Conservation (phyloP, 2,797 vertebrate species). For the Cryptoprocta ferox region DNA sequence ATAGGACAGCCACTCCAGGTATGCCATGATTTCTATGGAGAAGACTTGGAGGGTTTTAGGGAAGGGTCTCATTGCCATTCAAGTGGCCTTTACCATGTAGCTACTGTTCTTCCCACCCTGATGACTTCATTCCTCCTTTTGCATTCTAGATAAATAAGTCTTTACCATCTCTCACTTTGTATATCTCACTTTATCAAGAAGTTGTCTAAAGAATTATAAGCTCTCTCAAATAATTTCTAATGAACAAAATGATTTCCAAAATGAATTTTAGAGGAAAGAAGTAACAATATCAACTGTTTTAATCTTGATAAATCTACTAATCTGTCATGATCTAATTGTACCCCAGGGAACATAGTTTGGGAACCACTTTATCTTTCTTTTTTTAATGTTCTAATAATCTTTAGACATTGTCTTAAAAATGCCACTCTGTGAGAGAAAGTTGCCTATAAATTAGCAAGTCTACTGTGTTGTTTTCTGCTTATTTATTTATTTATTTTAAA, state of each 20-base stretch:
- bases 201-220: background rate
- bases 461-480: background rate
- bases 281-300: background rate
- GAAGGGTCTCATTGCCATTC: background rate
- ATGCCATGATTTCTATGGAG: background rate
- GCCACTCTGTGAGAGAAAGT: background rate
- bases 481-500: too few species aligned
- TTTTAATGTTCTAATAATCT: background rate
- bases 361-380: background rate
- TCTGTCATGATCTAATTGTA: background rate
- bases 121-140: background rate
- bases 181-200: background rate
- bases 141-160: background rate
- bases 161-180: background rate
- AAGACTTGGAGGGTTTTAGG: too few species aligned
- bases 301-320: background rate
- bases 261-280: background rate
- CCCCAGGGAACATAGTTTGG: background rate
- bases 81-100: rapidly evolving
- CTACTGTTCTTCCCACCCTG: background rate
- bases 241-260: background rate
- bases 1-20: rapidly evolving
- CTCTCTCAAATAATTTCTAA: background rate
- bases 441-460: background rate
- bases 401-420: constrained; percentile 9